Percentiles rank a stretch among this genome's conserved stretches.
Conservation (phyloP, 2,888 invertebrate species). For the Dicranocentrus wangi region DNA sequence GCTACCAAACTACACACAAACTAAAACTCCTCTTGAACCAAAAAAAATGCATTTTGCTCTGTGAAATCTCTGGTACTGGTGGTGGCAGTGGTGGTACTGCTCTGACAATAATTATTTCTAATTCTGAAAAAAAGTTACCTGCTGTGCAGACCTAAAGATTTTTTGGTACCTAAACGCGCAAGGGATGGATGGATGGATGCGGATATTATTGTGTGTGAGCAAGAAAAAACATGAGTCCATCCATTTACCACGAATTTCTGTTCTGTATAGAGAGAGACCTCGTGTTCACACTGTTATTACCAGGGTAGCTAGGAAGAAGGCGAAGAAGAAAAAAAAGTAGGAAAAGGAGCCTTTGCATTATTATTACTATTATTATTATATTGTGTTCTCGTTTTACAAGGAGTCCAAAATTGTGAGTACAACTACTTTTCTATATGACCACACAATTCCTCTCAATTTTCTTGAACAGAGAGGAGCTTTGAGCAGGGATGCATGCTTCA, state of each 20-base stretch:
- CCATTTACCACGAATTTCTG: not conserved
- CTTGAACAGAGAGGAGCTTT: too few species aligned
- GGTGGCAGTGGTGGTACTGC: slow-evolving; percentile 34
- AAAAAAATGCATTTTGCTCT: too few species aligned
- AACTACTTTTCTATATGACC: not conserved
- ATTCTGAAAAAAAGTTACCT: slow-evolving; percentile 72
- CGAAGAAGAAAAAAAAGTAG: not conserved
- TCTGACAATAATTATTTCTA: slow-evolving; percentile 72
- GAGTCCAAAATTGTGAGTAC: not conserved
- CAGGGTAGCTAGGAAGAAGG: not conserved
- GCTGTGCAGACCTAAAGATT: slow-evolving; percentile 69
- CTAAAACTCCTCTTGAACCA: too few species aligned
- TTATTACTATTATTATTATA: not conserved
- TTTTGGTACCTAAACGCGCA: too few species aligned
- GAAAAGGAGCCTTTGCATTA: not conserved
- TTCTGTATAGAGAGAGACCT: too few species aligned
- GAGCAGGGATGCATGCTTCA: too few species aligned
- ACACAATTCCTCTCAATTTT: too few species aligned
- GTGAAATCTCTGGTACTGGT: too few species aligned
- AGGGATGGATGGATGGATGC: too few species aligned
- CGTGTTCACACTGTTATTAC: not conserved
- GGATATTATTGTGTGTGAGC: too few species aligned
- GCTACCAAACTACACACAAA: too few species aligned
- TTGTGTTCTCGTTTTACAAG: not conserved
- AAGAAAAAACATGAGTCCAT: too few species aligned